Evolutionary conservation across 1,140 invertebrate genomes (phyloP), one percentile per base, ranked within the genome.

Genomic region (Hypsibius dujardini): DNA sequence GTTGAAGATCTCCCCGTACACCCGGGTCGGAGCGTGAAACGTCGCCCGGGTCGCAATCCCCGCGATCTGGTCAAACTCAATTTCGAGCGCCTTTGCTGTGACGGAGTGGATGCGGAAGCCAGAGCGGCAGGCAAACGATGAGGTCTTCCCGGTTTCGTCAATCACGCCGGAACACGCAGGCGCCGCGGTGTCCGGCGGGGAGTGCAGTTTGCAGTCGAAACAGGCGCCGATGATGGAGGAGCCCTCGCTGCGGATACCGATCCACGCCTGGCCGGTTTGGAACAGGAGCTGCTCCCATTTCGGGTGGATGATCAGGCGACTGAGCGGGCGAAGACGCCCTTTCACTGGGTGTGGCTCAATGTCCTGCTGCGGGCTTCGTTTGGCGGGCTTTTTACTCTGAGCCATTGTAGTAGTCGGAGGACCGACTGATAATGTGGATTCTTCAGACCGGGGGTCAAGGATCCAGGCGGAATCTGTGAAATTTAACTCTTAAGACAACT

Each of bases 311-410:
- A 47, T 3, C 47, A 40, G 46, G 28, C 67, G 45, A 47, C 2
- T 56, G 47, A 47, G 46, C 3, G 47, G 7, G 12, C n/a, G 45
- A 28, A 70, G n/a, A 2, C 72, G 72, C 14, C 72, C n/a, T n/a
- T n/a, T n/a, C 71, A 14, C 28, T 62, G 7, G 7, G 40, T 40
- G 28, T 15, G 40, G 46, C 3, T 40, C 70, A 3, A 28, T 42
- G 70, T 70, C 45, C 1, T 46, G 1, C 69, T 71, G 70, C 1
- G 50, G 1, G 1, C 28, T 71, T 46, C 42, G 47, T 28, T 60
- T 56, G 2, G 47, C 28, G 47, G 56, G 60, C n/a, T n/a, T n/a
- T n/a, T n/a, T n/a, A n/a, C n/a, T n/a, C n/a, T n/a, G n/a, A n/a
- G n/a, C n/a, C n/a, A n/a, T n/a, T n/a, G n/a, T n/a, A n/a, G n/a